Evolutionary conservation across 1,140 invertebrate species (phyloP).

Genomic region (Pseudomyrmex dendroicus): DNA sequence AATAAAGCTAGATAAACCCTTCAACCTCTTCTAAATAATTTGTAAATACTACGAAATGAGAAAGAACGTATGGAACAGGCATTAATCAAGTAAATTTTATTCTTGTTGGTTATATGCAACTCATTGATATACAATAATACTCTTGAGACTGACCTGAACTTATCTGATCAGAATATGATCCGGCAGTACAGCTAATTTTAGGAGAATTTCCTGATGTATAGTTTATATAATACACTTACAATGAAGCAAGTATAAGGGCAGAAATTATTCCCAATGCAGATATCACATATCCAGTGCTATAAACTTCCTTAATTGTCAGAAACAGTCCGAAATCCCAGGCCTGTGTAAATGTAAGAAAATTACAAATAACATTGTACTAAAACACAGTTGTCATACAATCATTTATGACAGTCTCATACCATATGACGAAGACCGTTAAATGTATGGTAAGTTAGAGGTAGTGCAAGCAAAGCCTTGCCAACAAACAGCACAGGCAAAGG

Average conservation of each 20-base stretch:
- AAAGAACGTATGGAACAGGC: too few species aligned
- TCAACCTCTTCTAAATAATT: too few species aligned
- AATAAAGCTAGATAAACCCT: too few species aligned
- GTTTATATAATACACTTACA: conserved; percentile 68
- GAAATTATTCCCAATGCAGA: conserved; percentile 82
- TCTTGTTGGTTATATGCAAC: too few species aligned
- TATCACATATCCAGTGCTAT: conserved; percentile 89
- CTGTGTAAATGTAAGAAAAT: conserved; percentile 67
- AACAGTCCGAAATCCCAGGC: conserved; percentile 90
- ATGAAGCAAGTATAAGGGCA: conserved; percentile 72
- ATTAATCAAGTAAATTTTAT: too few species aligned
- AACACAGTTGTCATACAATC: too few species aligned
- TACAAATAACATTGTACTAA: too few species aligned
- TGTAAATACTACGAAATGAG: too few species aligned
- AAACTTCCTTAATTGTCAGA: conserved; percentile 90
- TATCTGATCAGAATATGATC: neutral
- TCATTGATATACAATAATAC: too few species aligned
- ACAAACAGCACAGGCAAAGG: conserved; percentile 71
- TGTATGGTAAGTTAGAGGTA: conserved; percentile 89
- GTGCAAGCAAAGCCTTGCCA: conserved; percentile 85
- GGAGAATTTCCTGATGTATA: neutral
- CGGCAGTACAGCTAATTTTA: conserved; percentile 62
- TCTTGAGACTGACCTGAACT: too few species aligned
- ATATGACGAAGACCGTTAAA: conserved; percentile 91
- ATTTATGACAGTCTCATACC: conserved; percentile 77